Evolutionary conservation across 1,140 invertebrate species (phyloP).

Genomic region (Chrysomallon squamiferum): DNA sequence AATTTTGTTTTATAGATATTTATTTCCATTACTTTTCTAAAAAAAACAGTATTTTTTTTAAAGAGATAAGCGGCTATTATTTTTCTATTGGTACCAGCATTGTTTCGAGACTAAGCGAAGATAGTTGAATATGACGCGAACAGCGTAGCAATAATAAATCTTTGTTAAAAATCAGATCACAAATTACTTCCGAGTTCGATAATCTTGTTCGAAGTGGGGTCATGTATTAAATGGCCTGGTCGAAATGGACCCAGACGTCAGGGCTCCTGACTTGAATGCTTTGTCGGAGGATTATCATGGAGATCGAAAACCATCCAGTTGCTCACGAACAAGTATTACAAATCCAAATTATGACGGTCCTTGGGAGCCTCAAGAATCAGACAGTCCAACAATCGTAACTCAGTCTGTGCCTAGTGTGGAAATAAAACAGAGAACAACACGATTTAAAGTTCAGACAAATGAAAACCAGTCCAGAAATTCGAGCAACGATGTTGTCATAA

Average conservation of each 20-base stretch:
- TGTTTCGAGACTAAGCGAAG: too few relatives aligned
- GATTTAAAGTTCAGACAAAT: background rate
- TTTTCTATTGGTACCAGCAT: too few relatives aligned
- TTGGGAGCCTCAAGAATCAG: background rate
- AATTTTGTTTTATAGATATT: too few relatives aligned
- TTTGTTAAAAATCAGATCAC: too few relatives aligned
- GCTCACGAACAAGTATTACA: conserved; percentile 28
- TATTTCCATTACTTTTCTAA: too few relatives aligned
- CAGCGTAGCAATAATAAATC: too few relatives aligned
- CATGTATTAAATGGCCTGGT: background rate
- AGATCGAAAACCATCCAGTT: conserved; percentile 14
- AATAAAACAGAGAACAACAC: background rate
- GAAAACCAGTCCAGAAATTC: background rate
- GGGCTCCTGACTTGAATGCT: background rate
- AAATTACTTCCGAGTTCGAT: background rate
- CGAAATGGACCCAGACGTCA: background rate
- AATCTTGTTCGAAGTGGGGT: background rate
- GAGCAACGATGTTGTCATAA: conserved; percentile 19
- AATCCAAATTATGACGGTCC: conserved; percentile 34
- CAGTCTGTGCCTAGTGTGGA: background rate
- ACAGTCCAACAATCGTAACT: background rate
- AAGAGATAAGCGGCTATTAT: too few relatives aligned
- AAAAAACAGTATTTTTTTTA: too few relatives aligned
- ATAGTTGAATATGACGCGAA: too few relatives aligned
- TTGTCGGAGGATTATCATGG: background rate